These are phyloP conservation scores for Catocala nupta DNA, from an alignment of 2,888 invertebrate genomes.

Conservation along the genomic window DNA sequence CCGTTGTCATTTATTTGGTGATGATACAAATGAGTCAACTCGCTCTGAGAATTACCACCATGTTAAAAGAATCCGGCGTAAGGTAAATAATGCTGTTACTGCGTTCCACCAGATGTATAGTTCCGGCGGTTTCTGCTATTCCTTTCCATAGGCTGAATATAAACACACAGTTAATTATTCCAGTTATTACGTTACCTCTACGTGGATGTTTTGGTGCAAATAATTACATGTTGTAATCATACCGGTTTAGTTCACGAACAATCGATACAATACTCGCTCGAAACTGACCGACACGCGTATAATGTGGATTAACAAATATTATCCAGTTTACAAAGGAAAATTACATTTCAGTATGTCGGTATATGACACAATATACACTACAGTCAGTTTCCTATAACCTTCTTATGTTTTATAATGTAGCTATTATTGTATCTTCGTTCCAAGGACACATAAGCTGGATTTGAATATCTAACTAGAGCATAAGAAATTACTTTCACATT, in stretches of 20 bases:
- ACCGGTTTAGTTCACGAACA: constrained; percentile 36
- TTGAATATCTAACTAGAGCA: constrained; percentile 23
- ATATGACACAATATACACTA: no score
- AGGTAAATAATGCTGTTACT: no score
- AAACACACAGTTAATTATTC: neutral
- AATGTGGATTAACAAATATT: constrained; percentile 11
- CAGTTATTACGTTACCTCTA: neutral
- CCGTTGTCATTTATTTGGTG: no score
- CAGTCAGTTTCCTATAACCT: neutral
- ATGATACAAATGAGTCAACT: no score
- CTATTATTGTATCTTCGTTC: constrained; percentile 21
- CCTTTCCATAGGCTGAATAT: no score
- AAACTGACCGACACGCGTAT: constrained; percentile 13
- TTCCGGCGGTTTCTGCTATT: no score
- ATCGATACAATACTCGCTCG: constrained; percentile 24
- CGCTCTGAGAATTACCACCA: no score
- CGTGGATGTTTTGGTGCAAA: constrained; percentile 1
- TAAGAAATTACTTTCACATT: constrained; percentile 20
- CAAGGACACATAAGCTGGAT: constrained; percentile 15
- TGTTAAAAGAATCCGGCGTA: no score
- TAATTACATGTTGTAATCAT: constrained; percentile 28
- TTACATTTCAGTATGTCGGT: constrained; percentile 3
- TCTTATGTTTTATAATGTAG: constrained; percentile 12
- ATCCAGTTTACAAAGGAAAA: neutral
- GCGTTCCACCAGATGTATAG: no score